These are phyloP conservation scores for Thera obeliscata DNA, from an alignment of 2,888 invertebrate genomes.

Conservation along the genomic window DNA sequence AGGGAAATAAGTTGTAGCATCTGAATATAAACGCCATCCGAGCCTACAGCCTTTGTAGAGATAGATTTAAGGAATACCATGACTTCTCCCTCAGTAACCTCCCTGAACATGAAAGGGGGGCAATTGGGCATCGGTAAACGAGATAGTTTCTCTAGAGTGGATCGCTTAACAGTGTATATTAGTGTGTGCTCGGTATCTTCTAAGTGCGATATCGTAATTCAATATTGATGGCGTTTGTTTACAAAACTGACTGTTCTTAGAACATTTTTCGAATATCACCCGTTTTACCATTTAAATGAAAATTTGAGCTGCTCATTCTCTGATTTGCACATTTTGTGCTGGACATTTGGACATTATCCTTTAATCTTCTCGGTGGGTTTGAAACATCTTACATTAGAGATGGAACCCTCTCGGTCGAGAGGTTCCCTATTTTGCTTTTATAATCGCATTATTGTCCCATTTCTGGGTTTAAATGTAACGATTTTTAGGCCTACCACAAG, in stretches of 20 bases:
- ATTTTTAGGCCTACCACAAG: neutral
- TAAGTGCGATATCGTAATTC: conserved; percentile 20
- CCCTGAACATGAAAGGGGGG: too few species aligned
- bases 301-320: too few species aligned
- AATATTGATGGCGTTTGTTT: conserved; percentile 4
- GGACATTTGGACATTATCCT: conserved; percentile 18
- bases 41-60: too few species aligned
- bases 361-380: conserved; percentile 21
- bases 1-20: too few species aligned
- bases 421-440: conserved; percentile 20
- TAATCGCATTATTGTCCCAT: conserved; percentile 20
- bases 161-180: too few species aligned
- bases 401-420: conserved; percentile 13
- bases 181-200: neutral
- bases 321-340: neutral
- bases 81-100: too few species aligned
- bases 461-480: conserved; percentile 9
- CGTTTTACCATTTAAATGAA: too few species aligned
- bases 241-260: neutral
- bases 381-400: conserved; percentile 22
- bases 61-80: too few species aligned
- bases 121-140: too few species aligned
- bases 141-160: too few species aligned
- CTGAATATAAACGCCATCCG: too few species aligned
- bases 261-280: neutral